Conservation (phyloP, 2,797 vertebrate species). For the Darevskia nairensis region DNA sequence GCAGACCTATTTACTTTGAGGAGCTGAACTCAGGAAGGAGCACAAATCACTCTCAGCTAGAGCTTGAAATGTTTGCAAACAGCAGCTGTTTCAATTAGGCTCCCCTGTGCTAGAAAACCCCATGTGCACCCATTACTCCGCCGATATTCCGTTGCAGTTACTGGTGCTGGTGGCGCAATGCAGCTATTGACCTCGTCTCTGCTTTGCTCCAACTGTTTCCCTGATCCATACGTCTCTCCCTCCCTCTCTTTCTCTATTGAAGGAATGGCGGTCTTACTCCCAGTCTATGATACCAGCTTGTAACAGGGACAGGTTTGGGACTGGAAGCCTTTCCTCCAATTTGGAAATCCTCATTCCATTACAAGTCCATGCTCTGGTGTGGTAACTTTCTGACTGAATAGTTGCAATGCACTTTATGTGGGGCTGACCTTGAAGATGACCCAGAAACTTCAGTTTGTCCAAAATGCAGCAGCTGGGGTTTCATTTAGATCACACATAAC, state of each 20-base stretch:
- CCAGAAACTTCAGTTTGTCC: no score
- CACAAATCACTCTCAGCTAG: not conserved
- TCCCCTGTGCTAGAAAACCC: not conserved
- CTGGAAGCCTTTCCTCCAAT: no score
- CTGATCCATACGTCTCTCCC: no score
- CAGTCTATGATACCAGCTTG: not conserved
- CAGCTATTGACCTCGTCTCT: not conserved
- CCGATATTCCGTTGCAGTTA: not conserved
- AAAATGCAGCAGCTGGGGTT: no score
- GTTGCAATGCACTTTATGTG: not conserved
- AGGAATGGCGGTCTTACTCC: no score
- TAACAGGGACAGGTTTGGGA: not conserved
- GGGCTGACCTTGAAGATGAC: no score
- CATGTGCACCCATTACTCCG: not conserved
- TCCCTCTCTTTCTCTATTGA: not conserved
- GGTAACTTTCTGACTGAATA: not conserved
- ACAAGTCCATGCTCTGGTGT: no score
- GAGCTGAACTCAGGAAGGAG: not conserved
- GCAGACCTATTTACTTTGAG: slow-evolving; percentile 15
- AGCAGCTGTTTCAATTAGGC: not conserved
- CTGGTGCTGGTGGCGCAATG: not conserved
- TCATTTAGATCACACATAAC: no score
- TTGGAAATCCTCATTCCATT: not conserved
- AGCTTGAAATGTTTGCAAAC: not conserved
- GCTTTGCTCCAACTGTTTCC: not conserved